These are phyloP conservation scores for Orthonychiurus folsomi DNA, from an alignment of 2,888 invertebrate species.

Conservation along the genomic window DNA sequence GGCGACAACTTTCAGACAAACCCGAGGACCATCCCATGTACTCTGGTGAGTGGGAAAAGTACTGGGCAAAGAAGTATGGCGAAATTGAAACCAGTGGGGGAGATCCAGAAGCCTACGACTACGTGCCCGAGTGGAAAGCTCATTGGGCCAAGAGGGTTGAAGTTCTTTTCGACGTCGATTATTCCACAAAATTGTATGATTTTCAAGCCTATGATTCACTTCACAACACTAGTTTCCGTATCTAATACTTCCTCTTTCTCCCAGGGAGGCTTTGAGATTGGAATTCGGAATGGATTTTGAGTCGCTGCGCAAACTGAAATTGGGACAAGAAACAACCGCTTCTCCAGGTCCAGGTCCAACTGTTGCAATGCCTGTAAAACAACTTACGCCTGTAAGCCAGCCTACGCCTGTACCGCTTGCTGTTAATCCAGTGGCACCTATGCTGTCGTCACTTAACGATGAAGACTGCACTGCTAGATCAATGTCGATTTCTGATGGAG, in stretches of 20 bases:
- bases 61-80: slow-evolving; percentile 36
- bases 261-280: slow-evolving; percentile 26
- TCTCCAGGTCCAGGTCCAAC: slow-evolving; percentile 9
- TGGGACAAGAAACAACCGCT: background rate
- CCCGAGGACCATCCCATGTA: slow-evolving; percentile 29
- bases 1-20: background rate
- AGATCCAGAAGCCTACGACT: slow-evolving; percentile 33
- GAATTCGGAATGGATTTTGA: slow-evolving; percentile 33
- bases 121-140: slow-evolving; percentile 35
- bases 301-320: slow-evolving; percentile 21
- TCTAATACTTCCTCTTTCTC: background rate
- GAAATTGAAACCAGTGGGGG: slow-evolving; percentile 30
- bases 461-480: slow-evolving; percentile 28
- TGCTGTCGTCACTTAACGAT: background rate
- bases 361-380: background rate
- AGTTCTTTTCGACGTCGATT: slow-evolving; percentile 24
- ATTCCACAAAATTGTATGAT: slow-evolving; percentile 29
- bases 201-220: background rate
- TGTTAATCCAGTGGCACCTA: background rate
- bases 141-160: slow-evolving; percentile 29
- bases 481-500: slow-evolving; percentile 33
- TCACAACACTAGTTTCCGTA: background rate
- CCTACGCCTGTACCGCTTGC: background rate
- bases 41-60: slow-evolving; percentile 33
- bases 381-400: background rate